A percentile compares a stretch with the other conserved stretches of the same genome.
Conservation (phyloP, 2,113 vertebrate species). For the Caranx ignobilis region DNA sequence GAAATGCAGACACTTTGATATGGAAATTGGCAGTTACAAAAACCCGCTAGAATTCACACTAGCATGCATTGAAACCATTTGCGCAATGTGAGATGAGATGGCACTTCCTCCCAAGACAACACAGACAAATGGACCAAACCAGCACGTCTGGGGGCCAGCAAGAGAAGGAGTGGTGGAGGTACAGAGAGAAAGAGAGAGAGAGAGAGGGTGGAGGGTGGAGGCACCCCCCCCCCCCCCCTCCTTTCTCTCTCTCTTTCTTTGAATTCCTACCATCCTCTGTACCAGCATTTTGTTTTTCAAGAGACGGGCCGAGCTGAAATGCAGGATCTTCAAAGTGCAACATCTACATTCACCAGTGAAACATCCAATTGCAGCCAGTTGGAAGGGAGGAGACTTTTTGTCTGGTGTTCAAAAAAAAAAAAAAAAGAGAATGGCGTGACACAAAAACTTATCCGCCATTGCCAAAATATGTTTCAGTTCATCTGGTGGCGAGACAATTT, state of each 20-base stretch:
- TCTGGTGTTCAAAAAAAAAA: constrained; percentile 10
- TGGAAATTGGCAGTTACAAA: constrained; percentile 84
- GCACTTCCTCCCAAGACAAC: constrained; percentile 83
- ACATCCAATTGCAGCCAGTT: not conserved
- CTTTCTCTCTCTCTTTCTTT: constrained; percentile 7
- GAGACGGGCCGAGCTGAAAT: not conserved
- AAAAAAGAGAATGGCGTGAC: constrained; percentile 35
- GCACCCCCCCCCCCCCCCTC: constrained; percentile 26
- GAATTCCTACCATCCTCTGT: constrained; percentile 63
- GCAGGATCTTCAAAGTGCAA: constrained; percentile 13
- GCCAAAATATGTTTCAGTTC: constrained; percentile 36
- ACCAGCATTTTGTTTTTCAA: constrained; percentile 44
- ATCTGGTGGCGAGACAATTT: constrained; percentile 27
- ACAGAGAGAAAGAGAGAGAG: constrained; percentile 10
- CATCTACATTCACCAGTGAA: constrained; percentile 22
- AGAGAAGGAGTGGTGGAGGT: constrained; percentile 56
- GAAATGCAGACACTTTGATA: constrained; percentile 86
- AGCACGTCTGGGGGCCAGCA: constrained; percentile 63
- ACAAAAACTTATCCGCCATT: constrained; percentile 29
- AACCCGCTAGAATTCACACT: constrained; percentile 83
- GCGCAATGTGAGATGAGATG: constrained; percentile 83
- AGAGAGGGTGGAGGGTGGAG: constrained; percentile 20
- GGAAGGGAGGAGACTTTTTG: constrained; percentile 37
- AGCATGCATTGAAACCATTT: constrained; percentile 81
- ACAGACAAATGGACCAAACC: constrained; percentile 84